phyloP scores from a whole-genome alignment of 92 coral and sea anemone genomes.

The Palythoa grandiflora region DNA sequence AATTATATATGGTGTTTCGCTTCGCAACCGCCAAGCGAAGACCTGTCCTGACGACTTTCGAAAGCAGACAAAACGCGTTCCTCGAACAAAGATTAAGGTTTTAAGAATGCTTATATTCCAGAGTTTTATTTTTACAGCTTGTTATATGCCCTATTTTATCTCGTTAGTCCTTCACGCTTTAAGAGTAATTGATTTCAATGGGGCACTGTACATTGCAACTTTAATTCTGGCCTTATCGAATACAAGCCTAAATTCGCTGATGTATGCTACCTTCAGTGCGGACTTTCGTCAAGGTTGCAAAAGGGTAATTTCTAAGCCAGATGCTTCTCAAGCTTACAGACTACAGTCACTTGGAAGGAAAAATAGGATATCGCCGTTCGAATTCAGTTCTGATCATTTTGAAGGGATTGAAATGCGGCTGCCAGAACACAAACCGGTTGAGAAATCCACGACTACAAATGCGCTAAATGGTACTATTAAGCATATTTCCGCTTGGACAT shows the following conservation, averaged over 20 bases:
- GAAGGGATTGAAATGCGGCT: conserved; percentile 82
- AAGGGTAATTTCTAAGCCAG: conserved; percentile 88
- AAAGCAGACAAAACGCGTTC: conserved; percentile 81
- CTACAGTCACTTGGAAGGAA: conserved; percentile 87
- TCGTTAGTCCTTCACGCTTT: conserved; percentile 64
- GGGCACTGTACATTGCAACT: conserved; percentile 55
- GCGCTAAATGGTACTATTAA: conserved; percentile 6
- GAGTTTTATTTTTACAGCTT: conserved; percentile 71
- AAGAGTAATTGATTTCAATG: conserved; percentile 22
- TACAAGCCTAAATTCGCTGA: conserved; percentile 74
- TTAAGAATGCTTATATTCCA: conserved; percentile 85
- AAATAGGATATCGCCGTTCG: conserved; percentile 83
- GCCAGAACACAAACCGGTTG: conserved; percentile 75
- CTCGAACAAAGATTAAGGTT: conserved; percentile 89
- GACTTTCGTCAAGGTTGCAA: conserved; percentile 97
- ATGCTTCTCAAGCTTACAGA: conserved; percentile 91
- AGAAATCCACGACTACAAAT: conserved; percentile 50
- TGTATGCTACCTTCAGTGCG: conserved; percentile 86
- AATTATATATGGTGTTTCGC: conserved; percentile 71
- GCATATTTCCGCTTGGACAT: conserved; percentile 6
- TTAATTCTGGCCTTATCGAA: conserved; percentile 75
- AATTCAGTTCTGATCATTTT: conserved; percentile 84
- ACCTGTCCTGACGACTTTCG: conserved; percentile 73
- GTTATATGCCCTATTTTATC: conserved; percentile 80
- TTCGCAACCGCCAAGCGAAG: conserved; percentile 80